These are phyloP conservation scores for Plagodis dolabraria DNA, from an alignment of 2,888 invertebrate species.

Conservation along the genomic window DNA sequence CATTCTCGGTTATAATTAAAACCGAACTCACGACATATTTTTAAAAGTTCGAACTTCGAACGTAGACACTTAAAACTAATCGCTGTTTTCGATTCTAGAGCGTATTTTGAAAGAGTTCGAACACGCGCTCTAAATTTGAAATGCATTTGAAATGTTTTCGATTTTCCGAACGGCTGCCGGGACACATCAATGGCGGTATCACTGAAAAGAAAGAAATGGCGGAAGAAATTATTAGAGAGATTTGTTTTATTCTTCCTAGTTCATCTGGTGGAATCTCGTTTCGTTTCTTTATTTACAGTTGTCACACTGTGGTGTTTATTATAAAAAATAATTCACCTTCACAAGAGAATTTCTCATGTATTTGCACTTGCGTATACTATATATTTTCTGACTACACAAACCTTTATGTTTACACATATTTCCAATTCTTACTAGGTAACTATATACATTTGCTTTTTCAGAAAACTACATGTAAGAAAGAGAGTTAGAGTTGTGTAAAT, in stretches of 20 bases:
- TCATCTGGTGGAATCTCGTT: constrained; percentile 43
- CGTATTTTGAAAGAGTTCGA: constrained; percentile 80
- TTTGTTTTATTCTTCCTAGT: constrained; percentile 51
- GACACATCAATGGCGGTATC: constrained; percentile 62
- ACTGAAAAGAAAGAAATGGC: constrained; percentile 51
- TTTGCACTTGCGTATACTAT: constrained; percentile 5
- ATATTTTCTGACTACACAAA: too few relatives aligned
- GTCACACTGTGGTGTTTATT: constrained; percentile 25
- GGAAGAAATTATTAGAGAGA: constrained; percentile 57
- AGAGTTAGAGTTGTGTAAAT: too few relatives aligned
- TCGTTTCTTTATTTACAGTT: constrained; percentile 37
- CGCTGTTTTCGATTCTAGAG: constrained; percentile 82
- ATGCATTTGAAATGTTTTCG: constrained; percentile 80
- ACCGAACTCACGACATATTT: constrained; percentile 82
- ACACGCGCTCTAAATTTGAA: constrained; percentile 76
- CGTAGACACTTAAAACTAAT: constrained; percentile 81
- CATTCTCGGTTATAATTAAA: constrained; percentile 64
- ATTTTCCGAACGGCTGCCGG: constrained; percentile 76
- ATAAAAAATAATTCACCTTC: constrained; percentile 20
- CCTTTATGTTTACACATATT: too few relatives aligned
- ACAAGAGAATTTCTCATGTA: constrained; percentile 19
- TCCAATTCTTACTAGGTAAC: too few relatives aligned
- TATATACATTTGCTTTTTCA: too few relatives aligned
- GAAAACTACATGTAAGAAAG: too few relatives aligned
- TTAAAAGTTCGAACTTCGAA: constrained; percentile 76